Evolutionary conservation across 2,113 vertebrate species (phyloP).

Genomic region (Paracyprichromis sp.): DNA sequence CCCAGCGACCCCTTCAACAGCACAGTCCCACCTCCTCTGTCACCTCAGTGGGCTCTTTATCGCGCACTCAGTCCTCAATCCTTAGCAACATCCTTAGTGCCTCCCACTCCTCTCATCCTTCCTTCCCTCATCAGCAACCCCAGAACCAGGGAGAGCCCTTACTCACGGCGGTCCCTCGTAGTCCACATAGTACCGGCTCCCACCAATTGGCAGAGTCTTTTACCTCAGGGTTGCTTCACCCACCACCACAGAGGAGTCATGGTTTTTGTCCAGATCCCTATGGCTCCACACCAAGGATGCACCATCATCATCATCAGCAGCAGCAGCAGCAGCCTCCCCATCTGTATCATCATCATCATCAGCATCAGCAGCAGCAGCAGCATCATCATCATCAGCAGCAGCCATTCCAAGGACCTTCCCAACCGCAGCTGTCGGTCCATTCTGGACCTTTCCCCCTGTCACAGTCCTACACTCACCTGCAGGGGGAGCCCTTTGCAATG

Average conservation of each 20-base stretch:
- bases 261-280: conserved; percentile 76
- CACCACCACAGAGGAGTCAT: conserved; percentile 60
- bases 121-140: conserved; percentile 42
- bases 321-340: conserved; percentile 62
- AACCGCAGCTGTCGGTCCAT: conserved; percentile 24
- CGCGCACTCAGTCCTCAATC: conserved; percentile 84
- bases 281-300: conserved; percentile 78
- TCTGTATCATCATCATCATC: neutral
- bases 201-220: conserved; percentile 61
- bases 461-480: conserved; percentile 73
- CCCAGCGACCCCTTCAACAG: conserved; percentile 78
- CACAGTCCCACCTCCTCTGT: conserved; percentile 96
- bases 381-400: conserved; percentile 6
- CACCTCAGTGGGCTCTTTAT: conserved; percentile 86
- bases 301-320: conserved; percentile 52
- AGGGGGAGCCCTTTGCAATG: conserved; percentile 84
- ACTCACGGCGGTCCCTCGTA: conserved; percentile 31
- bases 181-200: conserved; percentile 35
- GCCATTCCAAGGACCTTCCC: conserved; percentile 29
- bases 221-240: conserved; percentile 49
- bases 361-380: accelerated
- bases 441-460: conserved; percentile 66
- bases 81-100: conserved; percentile 78
- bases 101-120: conserved; percentile 61
- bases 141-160: conserved; percentile 48